These are phyloP conservation scores for Lepilemur ruficaudatus DNA, from an alignment of 2,797 vertebrate genomes.

Conservation along the genomic window DNA sequence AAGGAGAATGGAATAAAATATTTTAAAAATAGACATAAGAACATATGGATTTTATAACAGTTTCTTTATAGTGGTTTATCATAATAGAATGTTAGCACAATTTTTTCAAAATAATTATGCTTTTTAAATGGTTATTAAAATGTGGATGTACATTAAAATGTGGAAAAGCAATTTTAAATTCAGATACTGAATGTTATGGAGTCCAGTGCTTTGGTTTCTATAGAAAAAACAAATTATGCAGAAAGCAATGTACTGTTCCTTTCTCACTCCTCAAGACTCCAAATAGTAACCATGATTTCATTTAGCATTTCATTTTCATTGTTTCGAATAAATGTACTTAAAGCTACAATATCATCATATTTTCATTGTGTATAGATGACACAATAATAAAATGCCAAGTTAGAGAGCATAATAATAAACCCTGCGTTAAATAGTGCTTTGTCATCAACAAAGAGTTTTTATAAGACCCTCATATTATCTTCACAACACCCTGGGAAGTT, in stretches of 20 bases:
- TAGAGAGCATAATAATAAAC: background rate
- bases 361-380: background rate
- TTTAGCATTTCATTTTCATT: background rate
- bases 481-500: background rate
- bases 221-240: background rate
- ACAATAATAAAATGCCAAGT: background rate
- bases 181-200: background rate
- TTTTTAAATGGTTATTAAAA: slow-evolving; percentile 23
- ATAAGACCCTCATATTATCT: background rate
- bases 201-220: background rate
- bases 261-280: background rate
- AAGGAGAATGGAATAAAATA: background rate
- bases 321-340: background rate
- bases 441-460: background rate
- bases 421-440: background rate
- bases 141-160: background rate
- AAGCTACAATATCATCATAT: background rate
- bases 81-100: background rate
- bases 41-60: background rate
- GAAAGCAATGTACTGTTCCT: background rate
- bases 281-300: slow-evolving; percentile 15
- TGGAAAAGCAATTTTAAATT: slow-evolving; percentile 3
- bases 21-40: background rate
- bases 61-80: background rate
- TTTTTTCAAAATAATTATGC: slow-evolving; percentile 23